phyloP scores from a whole-genome alignment of 92 coral and sea anemone genomes.

The Zoanthus sociatus region DNA sequence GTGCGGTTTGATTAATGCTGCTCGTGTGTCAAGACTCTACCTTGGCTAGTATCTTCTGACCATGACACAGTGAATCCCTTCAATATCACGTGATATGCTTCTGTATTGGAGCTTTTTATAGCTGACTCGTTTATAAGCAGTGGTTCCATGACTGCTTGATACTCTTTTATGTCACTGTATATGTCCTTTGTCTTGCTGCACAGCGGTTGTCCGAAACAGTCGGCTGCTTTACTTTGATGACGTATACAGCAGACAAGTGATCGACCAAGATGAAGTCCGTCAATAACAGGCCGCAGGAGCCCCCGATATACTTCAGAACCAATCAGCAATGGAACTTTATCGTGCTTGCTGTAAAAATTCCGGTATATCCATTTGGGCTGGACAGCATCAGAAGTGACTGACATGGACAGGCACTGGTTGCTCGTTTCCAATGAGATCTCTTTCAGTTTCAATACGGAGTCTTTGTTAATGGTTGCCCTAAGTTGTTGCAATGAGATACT shows the following conservation, averaged over 20 bases:
- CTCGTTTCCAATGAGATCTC: slow-evolving; percentile 30
- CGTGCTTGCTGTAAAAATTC: slow-evolving; percentile 70
- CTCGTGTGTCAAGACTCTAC: neutral
- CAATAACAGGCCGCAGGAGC: slow-evolving; percentile 79
- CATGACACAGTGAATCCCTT: slow-evolving; percentile 58
- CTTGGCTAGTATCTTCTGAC: slow-evolving; percentile 50
- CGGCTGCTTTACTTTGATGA: slow-evolving; percentile 79
- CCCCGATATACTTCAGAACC: slow-evolving; percentile 78
- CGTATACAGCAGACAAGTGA: slow-evolving; percentile 73
- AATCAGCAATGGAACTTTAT: slow-evolving; percentile 60
- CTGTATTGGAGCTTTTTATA: slow-evolving; percentile 60
- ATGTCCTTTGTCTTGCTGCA: slow-evolving; percentile 53
- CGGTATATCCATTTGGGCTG: slow-evolving; percentile 41
- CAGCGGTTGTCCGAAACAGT: slow-evolving; percentile 67
- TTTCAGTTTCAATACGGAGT: slow-evolving; percentile 23
- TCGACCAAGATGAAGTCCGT: slow-evolving; percentile 71
- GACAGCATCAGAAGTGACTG: neutral
- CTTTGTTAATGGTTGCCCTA: slow-evolving; percentile 41
- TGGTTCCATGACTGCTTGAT: slow-evolving; percentile 82
- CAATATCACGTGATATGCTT: slow-evolving; percentile 47
- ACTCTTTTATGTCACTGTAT: slow-evolving; percentile 72
- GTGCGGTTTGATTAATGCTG: no score
- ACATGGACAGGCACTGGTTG: slow-evolving; percentile 25
- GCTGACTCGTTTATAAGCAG: slow-evolving; percentile 83
- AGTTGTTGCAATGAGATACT: neutral